phyloP scores from a whole-genome alignment of 2,113 vertebrate species.

The Sylvia atricapilla region DNA sequence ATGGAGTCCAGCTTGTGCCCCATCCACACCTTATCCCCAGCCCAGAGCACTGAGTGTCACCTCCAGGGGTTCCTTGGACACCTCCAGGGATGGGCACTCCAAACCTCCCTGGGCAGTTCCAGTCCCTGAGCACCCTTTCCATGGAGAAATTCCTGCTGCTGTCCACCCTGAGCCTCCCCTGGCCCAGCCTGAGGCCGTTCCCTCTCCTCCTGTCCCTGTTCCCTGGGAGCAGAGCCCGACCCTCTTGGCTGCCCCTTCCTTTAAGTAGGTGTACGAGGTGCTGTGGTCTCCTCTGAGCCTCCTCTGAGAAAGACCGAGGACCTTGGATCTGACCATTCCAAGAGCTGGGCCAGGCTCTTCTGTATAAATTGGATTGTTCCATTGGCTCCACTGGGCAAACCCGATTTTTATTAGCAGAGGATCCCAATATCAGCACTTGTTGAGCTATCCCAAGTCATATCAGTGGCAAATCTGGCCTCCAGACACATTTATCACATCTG shows the following conservation, averaged over 20 bases:
- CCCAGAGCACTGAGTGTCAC: neutral
- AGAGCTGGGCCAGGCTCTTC: neutral
- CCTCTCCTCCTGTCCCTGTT: neutral
- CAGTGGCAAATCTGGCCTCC: neutral
- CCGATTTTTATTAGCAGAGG: neutral
- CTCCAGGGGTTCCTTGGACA: neutral
- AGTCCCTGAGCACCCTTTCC: neutral
- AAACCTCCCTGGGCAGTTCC: neutral
- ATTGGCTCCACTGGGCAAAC: neutral
- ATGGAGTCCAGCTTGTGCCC: fast-evolving
- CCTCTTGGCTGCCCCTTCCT: neutral
- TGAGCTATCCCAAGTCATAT: neutral
- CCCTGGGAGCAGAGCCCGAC: neutral
- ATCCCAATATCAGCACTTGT: neutral
- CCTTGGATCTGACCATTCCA: neutral
- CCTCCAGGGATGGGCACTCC: neutral
- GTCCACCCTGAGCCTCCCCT: neutral
- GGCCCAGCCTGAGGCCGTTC: neutral
- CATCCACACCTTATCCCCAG: fast-evolving
- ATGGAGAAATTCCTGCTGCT: neutral
- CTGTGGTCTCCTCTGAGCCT: neutral
- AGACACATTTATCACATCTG: neutral
- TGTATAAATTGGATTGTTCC: neutral
- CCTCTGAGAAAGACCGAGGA: neutral
- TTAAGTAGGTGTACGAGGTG: neutral